Percentiles rank a stretch among this genome's conserved stretches.
Conservation (phyloP, 2,797 vertebrate species). For the Eidolon dupreanum region DNA sequence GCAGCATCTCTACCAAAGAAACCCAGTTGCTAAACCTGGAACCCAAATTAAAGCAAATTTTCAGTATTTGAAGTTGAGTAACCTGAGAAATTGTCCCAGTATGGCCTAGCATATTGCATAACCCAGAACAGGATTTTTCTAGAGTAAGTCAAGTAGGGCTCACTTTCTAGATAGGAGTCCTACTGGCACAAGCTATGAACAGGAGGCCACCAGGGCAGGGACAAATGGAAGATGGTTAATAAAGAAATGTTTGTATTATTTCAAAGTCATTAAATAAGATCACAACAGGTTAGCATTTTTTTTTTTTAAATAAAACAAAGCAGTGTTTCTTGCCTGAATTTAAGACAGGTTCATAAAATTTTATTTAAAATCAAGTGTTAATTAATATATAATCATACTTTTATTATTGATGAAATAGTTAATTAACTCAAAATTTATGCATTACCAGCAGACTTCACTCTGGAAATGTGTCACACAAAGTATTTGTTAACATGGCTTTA, state of each 20-base stretch:
- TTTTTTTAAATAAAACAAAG: background rate
- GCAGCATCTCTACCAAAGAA: background rate
- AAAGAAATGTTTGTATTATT: background rate
- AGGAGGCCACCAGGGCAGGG: background rate
- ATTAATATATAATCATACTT: background rate
- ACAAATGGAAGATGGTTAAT: background rate
- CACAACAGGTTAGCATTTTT: background rate
- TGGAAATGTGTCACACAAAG: background rate
- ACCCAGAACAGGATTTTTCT: background rate
- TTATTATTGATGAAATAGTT: background rate
- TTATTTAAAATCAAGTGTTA: slow-evolving; percentile 19
- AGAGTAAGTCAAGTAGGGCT: background rate
- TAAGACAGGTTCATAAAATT: background rate
- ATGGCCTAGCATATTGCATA: background rate
- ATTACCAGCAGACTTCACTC: background rate
- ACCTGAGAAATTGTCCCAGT: background rate
- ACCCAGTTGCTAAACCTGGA: background rate
- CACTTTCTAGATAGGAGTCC: background rate
- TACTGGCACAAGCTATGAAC: too few species aligned
- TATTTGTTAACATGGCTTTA: background rate
- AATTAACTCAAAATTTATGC: background rate
- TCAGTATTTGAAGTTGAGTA: background rate
- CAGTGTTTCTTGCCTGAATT: background rate
- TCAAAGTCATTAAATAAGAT: background rate
- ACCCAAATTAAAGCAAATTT: background rate